Conservation (phyloP, 2,888 invertebrate genomes). For the Lapara coniferarum region DNA sequence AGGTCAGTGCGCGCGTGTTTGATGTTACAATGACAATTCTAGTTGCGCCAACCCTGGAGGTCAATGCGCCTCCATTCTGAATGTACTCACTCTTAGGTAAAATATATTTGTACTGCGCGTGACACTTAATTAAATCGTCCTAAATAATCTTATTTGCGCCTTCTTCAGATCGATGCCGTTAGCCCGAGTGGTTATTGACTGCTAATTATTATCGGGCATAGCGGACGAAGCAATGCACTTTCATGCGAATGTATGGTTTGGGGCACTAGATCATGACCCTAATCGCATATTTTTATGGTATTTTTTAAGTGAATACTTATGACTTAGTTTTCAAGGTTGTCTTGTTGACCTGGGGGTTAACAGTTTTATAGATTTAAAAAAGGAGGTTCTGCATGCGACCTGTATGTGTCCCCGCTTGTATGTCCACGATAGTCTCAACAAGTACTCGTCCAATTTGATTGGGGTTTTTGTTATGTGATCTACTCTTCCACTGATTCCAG, state of each 20-base stretch:
- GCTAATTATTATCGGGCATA: background rate
- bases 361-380: too few species aligned
- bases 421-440: too few species aligned
- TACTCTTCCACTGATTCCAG: too few species aligned
- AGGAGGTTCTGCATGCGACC: too few species aligned
- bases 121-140: background rate
- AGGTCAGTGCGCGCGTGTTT: slow-evolving; percentile 73
- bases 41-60: slow-evolving; percentile 68
- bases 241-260: background rate
- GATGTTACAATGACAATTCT: slow-evolving; percentile 51
- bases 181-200: background rate
- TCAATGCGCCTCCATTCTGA: slow-evolving; percentile 71
- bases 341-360: too few species aligned
- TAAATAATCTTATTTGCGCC: background rate
- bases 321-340: too few species aligned
- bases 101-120: background rate
- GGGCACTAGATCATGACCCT: background rate
- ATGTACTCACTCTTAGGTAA: slow-evolving; percentile 29
- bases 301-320: too few species aligned
- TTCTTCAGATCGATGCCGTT: background rate
- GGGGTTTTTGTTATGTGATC: too few species aligned
- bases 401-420: too few species aligned
- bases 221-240: background rate
- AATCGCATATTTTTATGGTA: too few species aligned
- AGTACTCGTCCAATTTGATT: too few species aligned